A percentile compares a stretch with the other conserved stretches of the same genome.
Conservation (phyloP, 1,140 invertebrate species). For the Medauroidea extradentata region DNA sequence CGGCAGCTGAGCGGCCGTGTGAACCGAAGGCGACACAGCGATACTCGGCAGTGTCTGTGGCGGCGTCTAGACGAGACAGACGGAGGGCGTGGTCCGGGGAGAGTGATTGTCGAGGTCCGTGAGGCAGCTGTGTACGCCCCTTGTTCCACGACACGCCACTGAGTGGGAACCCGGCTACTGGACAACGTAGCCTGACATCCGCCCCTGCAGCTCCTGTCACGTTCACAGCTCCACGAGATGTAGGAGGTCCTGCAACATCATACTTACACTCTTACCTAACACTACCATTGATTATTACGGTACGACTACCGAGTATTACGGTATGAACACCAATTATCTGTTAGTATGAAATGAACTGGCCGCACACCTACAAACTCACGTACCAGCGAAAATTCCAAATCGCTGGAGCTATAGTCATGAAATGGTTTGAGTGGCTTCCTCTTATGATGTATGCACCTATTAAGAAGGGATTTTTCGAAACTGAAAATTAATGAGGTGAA, state of each 20-base stretch:
- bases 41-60: slow-evolving; percentile 65
- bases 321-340: too few relatives aligned
- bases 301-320: too few relatives aligned
- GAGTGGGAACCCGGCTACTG: slow-evolving; percentile 86
- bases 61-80: slow-evolving; percentile 64
- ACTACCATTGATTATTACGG: too few relatives aligned
- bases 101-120: slow-evolving; percentile 54
- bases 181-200: slow-evolving; percentile 73
- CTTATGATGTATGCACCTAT: too few relatives aligned
- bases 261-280: too few relatives aligned
- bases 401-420: too few relatives aligned
- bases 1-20: slow-evolving; percentile 65
- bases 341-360: too few relatives aligned
- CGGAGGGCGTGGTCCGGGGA: slow-evolving; percentile 70
- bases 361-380: too few relatives aligned
- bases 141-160: slow-evolving; percentile 56
- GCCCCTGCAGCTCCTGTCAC: slow-evolving; percentile 76
- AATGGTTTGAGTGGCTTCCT: too few relatives aligned
- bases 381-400: too few relatives aligned
- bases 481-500: too few relatives aligned
- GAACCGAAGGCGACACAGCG: slow-evolving; percentile 75
- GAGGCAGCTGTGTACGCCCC: slow-evolving; percentile 41
- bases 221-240: slow-evolving; percentile 72
- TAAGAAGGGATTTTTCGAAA: too few relatives aligned
- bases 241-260: slow-evolving; percentile 70